Percentiles rank a stretch among this genome's conserved stretches.
phyloP scores from a whole-genome alignment of 1,140 invertebrate genomes.

The Scylla paramamosain region DNA sequence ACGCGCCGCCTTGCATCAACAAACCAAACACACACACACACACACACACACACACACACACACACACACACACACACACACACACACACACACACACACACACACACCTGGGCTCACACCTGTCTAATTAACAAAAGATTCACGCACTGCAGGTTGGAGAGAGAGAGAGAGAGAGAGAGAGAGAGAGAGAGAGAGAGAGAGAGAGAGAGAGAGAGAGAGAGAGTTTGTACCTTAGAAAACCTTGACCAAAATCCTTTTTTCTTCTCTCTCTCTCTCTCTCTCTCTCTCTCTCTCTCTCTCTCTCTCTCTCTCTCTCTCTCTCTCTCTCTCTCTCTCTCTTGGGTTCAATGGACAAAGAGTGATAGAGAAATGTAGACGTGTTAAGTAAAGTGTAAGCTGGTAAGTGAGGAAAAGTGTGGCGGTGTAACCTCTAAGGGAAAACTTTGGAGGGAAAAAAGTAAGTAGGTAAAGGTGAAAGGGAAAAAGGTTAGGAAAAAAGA shows the following conservation, averaged over 20 bases:
- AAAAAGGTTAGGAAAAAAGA: too few species aligned
- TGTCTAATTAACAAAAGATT: background rate
- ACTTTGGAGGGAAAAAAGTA: too few species aligned
- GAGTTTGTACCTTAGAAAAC: background rate
- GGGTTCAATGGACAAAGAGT: too few species aligned
- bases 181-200: conserved; percentile 44
- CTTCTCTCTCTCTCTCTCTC: background rate
- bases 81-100: conserved; percentile 37
- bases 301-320: background rate
- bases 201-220: conserved; percentile 38
- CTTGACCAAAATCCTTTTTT: background rate
- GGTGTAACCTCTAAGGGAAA: too few species aligned
- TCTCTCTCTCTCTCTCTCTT: background rate
- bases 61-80: conserved; percentile 16
- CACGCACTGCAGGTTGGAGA: background rate
- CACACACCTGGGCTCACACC: background rate
- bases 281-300: background rate
- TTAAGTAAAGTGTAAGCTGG: too few species aligned
- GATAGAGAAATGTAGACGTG: too few species aligned
- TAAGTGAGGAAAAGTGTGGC: too few species aligned
- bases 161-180: conserved; percentile 40
- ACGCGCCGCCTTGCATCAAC: too few species aligned
- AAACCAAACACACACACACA: too few species aligned
- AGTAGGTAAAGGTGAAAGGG: too few species aligned
- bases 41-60: too few species aligned